Conservation (phyloP, 2,113 vertebrate species). For the Zapornia atra region DNA sequence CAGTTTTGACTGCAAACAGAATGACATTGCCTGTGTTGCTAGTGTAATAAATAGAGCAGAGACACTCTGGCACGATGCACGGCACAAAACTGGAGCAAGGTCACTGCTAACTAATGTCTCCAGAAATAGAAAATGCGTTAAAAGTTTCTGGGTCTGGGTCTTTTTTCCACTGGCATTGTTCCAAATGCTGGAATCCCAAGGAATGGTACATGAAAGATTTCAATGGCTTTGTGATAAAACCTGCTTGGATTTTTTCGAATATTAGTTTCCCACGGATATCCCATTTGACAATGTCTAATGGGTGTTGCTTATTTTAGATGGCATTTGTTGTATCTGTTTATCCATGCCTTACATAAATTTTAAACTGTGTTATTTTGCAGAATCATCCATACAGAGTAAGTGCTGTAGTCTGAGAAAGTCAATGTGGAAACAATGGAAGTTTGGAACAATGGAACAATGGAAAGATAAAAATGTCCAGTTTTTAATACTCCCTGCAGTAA, state of each 20-base stretch:
- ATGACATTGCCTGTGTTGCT: not conserved
- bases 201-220: not conserved
- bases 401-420: not conserved
- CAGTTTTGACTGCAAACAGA: not conserved
- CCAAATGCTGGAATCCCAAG: not conserved
- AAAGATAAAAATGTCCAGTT: not conserved
- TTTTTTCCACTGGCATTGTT: not conserved
- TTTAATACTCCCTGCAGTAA: not conserved
- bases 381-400: not conserved
- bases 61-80: not conserved
- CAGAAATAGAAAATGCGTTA: not conserved
- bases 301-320: not conserved
- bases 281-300: not conserved
- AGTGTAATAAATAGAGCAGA: slow-evolving; percentile 18
- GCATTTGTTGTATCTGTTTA: not conserved
- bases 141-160: not conserved
- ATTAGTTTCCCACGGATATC: not conserved
- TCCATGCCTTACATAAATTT: not conserved
- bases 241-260: not conserved
- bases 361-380: not conserved
- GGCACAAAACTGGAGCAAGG: not conserved
- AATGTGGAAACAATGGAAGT: not conserved
- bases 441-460: too few species aligned
- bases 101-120: not conserved
- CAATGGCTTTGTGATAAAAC: not conserved